phyloP scores from a whole-genome alignment of 2,797 vertebrate genomes.

The Graptemys geographica region DNA sequence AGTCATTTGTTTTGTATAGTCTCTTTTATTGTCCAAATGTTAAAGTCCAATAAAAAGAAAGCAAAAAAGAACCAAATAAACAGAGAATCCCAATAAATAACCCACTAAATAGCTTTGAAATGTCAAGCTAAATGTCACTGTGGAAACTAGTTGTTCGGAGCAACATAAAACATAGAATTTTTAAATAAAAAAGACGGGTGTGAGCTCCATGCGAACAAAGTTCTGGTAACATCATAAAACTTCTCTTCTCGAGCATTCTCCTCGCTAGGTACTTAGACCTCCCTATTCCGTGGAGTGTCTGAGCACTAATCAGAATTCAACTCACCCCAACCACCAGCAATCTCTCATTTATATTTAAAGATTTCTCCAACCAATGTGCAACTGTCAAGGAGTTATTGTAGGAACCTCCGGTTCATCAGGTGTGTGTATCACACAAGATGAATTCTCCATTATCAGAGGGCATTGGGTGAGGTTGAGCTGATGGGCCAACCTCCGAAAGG shows the following conservation, averaged over 20 bases:
- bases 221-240: neutral
- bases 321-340: neutral
- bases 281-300: neutral
- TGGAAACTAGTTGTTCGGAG: accelerated
- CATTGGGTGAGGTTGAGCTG: neutral
- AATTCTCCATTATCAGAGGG: neutral
- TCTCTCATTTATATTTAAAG: neutral
- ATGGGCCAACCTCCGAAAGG: neutral
- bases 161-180: neutral
- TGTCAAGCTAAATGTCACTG: neutral
- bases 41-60: neutral
- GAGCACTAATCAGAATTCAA: neutral
- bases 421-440: neutral
- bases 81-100: neutral
- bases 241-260: neutral
- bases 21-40: neutral
- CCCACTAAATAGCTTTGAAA: neutral
- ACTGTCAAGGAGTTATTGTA: neutral
- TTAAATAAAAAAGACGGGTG: neutral
- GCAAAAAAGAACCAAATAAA: neutral
- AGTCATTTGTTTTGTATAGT: neutral
- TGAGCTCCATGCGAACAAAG: neutral
- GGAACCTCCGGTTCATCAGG: neutral
- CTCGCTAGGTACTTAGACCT: neutral
- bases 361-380: neutral